A percentile compares a stretch with the other conserved stretches of the same genome.
Conservation (phyloP, 2,888 invertebrate species). For the Rhagophthalmus giganteus region DNA sequence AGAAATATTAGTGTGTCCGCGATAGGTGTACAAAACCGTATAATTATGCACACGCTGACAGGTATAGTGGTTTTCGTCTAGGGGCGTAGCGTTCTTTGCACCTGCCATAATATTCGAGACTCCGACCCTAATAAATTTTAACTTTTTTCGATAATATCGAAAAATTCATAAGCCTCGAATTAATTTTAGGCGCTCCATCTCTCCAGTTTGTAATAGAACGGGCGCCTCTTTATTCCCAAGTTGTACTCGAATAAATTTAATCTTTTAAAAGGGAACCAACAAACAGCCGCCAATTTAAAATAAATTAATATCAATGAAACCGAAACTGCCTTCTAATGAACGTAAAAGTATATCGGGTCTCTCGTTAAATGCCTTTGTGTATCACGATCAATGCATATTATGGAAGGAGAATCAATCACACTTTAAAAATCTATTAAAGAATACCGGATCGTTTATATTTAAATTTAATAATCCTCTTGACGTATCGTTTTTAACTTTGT, state of each 20-base stretch:
- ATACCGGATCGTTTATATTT: too few species aligned
- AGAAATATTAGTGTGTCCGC: too few species aligned
- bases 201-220: neutral
- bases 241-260: constrained; percentile 8
- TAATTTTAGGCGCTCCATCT: neutral
- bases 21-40: too few species aligned
- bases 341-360: constrained; percentile 3
- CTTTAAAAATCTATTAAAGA: too few species aligned
- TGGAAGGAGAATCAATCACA: neutral
- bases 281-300: constrained; percentile 10
- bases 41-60: too few species aligned
- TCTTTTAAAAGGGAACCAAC: constrained; percentile 8
- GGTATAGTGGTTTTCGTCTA: too few species aligned
- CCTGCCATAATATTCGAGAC: too few species aligned
- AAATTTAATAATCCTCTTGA: too few species aligned
- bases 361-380: constrained; percentile 3
- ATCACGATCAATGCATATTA: neutral
- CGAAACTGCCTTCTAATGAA: constrained; percentile 12
- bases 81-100: too few species aligned
- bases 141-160: neutral
- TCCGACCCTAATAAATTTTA: too few species aligned
- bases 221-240: constrained; percentile 7
- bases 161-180: neutral
- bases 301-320: constrained; percentile 13
- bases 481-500: too few species aligned